A percentile compares a stretch with the other conserved stretches of the same genome.
These are phyloP conservation scores for Rattus rattus DNA, from an alignment of 2,113 vertebrate species.

Conservation along the genomic window DNA sequence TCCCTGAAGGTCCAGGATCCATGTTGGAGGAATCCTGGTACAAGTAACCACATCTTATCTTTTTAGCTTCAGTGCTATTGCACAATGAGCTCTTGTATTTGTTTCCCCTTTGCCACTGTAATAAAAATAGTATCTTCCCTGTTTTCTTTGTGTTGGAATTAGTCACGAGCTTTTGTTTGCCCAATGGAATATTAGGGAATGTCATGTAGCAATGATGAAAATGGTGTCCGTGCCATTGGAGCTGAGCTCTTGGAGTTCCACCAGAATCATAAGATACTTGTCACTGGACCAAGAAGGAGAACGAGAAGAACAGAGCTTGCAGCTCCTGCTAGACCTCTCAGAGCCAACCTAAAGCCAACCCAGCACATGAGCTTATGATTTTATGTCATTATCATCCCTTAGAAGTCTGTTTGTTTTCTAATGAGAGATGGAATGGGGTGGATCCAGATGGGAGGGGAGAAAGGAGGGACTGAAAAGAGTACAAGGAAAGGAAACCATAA, in stretches of 20 bases:
- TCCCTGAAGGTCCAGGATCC: background rate
- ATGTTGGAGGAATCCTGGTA: background rate
- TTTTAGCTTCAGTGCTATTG: background rate
- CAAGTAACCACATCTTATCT: background rate
- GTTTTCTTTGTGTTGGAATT: background rate
- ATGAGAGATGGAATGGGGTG: background rate
- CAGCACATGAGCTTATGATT: background rate
- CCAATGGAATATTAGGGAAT: background rate
- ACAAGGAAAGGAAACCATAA: background rate
- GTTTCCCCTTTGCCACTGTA: background rate
- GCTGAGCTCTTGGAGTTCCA: background rate
- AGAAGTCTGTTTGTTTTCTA: background rate
- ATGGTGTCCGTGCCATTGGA: background rate
- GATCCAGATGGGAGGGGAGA: background rate
- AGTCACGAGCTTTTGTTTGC: background rate
- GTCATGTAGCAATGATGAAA: background rate
- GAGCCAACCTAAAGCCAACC: background rate
- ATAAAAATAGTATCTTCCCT: conserved; percentile 7
- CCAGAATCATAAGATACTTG: background rate
- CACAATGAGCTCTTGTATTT: background rate
- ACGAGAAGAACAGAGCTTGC: background rate
- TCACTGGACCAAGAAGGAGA: background rate
- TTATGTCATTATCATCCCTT: background rate
- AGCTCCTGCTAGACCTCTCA: background rate
- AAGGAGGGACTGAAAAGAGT: no score